Conservation (phyloP, 2,888 invertebrate genomes). For the Balanococcus diminutus region DNA sequence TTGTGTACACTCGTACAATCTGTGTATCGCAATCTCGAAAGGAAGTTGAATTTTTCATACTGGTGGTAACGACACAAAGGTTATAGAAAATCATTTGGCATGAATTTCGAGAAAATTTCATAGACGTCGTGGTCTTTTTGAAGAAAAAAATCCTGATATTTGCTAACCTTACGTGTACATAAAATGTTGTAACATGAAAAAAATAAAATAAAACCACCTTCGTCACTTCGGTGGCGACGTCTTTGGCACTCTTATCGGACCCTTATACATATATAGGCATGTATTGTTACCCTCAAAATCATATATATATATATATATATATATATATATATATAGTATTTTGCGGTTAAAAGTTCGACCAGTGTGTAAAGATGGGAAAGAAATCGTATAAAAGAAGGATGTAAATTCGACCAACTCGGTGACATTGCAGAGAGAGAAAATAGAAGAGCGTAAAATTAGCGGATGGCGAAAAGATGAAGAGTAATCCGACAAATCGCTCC, state of each 20-base stretch:
- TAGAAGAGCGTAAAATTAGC: slow-evolving; percentile 3
- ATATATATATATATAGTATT: background rate
- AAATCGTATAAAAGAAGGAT: background rate
- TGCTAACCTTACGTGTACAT: background rate
- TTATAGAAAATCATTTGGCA: slow-evolving; percentile 22
- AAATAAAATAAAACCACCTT: background rate
- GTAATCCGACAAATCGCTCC: slow-evolving; percentile 27
- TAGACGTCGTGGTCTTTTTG: background rate
- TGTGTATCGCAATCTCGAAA: background rate
- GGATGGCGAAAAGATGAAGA: slow-evolving; percentile 19
- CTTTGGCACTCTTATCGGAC: too few species aligned
- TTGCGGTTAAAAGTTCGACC: background rate
- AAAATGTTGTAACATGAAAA: background rate
- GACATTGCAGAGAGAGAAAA: background rate
- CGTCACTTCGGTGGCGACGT: background rate
- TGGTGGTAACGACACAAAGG: background rate
- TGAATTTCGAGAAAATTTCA: slow-evolving; percentile 11
- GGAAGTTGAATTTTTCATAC: background rate
- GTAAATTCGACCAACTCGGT: background rate
- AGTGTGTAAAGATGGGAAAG: background rate
- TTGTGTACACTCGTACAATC: background rate
- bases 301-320: too few species aligned
- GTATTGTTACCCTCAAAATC: too few species aligned
- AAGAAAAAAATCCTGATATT: background rate
- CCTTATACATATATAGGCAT: too few species aligned